phyloP scores from a whole-genome alignment of 2,113 vertebrate genomes.

The Campylomormyrus tamandua region DNA sequence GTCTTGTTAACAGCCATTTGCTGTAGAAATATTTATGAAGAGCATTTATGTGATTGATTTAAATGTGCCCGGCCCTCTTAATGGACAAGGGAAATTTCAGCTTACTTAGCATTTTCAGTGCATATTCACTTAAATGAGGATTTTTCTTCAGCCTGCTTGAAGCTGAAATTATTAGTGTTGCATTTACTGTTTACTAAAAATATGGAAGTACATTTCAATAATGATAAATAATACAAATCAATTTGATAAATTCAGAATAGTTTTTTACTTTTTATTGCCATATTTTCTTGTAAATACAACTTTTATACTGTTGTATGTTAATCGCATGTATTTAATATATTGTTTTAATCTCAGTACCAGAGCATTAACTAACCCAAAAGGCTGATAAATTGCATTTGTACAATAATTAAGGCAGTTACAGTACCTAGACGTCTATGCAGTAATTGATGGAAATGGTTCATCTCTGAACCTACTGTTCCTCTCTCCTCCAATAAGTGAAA shows the following conservation, averaged over 20 bases:
- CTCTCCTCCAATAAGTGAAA: background rate
- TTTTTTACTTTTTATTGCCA: background rate
- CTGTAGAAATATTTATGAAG: slow-evolving; percentile 4
- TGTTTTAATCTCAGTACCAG: background rate
- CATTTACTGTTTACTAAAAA: background rate
- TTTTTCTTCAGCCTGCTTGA: background rate
- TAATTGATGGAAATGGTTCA: background rate
- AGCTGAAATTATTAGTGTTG: background rate
- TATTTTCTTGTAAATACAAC: background rate
- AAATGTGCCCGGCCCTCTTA: background rate
- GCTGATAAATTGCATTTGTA: background rate
- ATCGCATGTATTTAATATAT: background rate
- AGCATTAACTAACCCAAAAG: background rate
- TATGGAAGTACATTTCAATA: background rate
- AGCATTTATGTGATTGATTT: background rate
- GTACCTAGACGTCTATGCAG: background rate
- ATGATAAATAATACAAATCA: background rate
- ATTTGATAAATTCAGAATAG: background rate
- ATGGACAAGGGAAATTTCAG: background rate
- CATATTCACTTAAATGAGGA: background rate
- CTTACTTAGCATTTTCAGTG: background rate
- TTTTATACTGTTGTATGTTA: background rate
- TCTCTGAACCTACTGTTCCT: background rate
- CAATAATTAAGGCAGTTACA: background rate
- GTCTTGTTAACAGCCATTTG: background rate